Base-by-base conservation (phyloP, 2,797 vertebrate genomes). In the Merluccius polli region DNA sequence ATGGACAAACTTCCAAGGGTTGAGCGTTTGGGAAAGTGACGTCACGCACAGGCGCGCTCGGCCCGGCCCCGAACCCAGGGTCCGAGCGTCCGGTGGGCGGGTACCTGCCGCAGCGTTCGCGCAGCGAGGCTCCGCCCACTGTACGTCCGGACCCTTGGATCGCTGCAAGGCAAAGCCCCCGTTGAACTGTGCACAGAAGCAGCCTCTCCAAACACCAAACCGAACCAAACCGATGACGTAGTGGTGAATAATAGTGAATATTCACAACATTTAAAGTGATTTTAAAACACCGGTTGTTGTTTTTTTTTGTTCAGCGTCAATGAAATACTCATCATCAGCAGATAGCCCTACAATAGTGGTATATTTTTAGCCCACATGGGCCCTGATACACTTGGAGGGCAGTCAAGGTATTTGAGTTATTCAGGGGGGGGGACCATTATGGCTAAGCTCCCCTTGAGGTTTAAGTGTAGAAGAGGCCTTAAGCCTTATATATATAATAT, bases 1-100 rank as follows among this genome's bases (percentile, higher is more conserved):
- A 91, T 87, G 93, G 93, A 91, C 89, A 94, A 92, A 91, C 91
- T 90, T 92, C 89, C 89, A 92, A 89, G 83, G 73, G 80, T 8
- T 78, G 83, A 89, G 90, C 88, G 90, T 93, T 93, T 92, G 87
- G 91, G 90, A 90, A 87, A 85, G 85, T 84, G 88, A 90, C 88
- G 92, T 94, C 81, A 83, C 82, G 65, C 78, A 9, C 27, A 3
- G 24, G 59, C n/a, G 18, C 6, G 52, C n/a, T n/a, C 33, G 33
- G 33, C 3, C 36, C 3, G 33, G 3, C 33, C 3, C 33, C 33
- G 59, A 65, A 27, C 59, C 24, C n/a, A 65, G 59, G 59, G 59
- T 13, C 27, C 24, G 59, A 27, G 27, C 59, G 59, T 65, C 59
- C 59, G 13, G 59, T 11, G 24, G 59, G 59, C 59, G 59, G 59